Evolutionary conservation across 2,113 vertebrate species (phyloP), one percentile per base, ranked within the genome.

Genomic region (Nesoenas mayeri): DNA sequence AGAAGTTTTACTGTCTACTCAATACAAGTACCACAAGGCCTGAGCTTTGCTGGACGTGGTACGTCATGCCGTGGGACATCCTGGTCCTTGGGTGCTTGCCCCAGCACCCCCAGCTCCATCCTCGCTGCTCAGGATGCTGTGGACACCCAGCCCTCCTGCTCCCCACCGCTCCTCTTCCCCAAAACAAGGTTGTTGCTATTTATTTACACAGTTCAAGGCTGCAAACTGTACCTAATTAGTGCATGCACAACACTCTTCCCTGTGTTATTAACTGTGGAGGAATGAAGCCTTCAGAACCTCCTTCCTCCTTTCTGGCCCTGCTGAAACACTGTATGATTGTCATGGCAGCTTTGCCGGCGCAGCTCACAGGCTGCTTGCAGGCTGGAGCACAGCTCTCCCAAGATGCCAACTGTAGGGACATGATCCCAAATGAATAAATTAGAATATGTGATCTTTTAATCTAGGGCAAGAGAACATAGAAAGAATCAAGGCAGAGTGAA

Each of bases 221-320:
- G 85, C n/a, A 38, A 47, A 36, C 3, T 36, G 48, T 15, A 19
- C 67, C 61, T 74, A 7, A 57, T 83, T 22, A 48, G 5, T 31
- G 18, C 5, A 10, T 17, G 47, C 75, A 13, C 29, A 31, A 11
- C 32, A 5, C 56, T 57, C 54, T 65, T 61, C 34, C 40, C 47
- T 0, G 0, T 20, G 74, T 47, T 21, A 22, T 3, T 70, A 79
- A 40, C 71, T 13, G 0, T 0, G 11, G 57, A 66, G 77, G 26
- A 62, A 5, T 42, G n/a, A 61, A 88, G 51, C 28, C 40, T 57
- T 15, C n/a, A 1, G 34, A 56, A 24, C 56, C 9, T 14, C 40
- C 5, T n/a, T 22, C 54, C 67, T 28, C 67, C 54, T 26, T 56
- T 16, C 79, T 29, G 1, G 0, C 38, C 44, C 36, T 32, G 44